A percentile compares a stretch with the other conserved stretches of the same genome.
These are phyloP conservation scores for Nezara viridula DNA, from an alignment of 2,888 invertebrate genomes.

Conservation along the genomic window DNA sequence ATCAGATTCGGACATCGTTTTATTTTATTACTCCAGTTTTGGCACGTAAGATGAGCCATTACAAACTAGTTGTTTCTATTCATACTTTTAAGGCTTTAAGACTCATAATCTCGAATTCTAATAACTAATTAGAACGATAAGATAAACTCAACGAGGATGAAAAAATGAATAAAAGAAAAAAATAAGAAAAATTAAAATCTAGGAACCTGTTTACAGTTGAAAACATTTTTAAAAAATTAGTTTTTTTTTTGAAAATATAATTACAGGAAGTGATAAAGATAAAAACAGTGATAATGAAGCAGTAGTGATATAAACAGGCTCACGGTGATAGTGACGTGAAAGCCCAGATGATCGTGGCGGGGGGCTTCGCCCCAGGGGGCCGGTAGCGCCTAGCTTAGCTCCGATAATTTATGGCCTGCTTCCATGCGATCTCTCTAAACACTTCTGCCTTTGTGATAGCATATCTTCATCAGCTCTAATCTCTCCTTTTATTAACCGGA, in stretches of 20 bases:
- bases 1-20: too few relatives aligned
- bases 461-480: slow-evolving; percentile 1
- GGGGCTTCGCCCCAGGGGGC: slow-evolving; percentile 46
- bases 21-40: too few relatives aligned
- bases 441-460: not conserved
- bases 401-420: not conserved
- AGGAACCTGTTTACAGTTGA: not conserved
- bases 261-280: not conserved
- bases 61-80: too few relatives aligned
- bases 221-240: not conserved
- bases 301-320: slow-evolving; percentile 18
- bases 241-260: too few relatives aligned
- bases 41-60: too few relatives aligned
- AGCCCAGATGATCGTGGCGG: not conserved
- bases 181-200: too few relatives aligned
- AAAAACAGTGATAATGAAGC: not conserved
- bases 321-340: not conserved
- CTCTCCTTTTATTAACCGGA: not conserved
- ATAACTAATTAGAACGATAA: too few relatives aligned
- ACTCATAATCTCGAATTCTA: too few relatives aligned
- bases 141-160: too few relatives aligned
- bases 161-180: too few relatives aligned
- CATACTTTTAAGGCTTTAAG: too few relatives aligned
- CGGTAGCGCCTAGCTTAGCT: not conserved
- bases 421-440: slow-evolving; percentile 14